Percentiles rank a stretch among this genome's conserved stretches.
Evolutionary conservation across 2,888 invertebrate genomes (phyloP).

Genomic region (Aporophyla nigra): DNA sequence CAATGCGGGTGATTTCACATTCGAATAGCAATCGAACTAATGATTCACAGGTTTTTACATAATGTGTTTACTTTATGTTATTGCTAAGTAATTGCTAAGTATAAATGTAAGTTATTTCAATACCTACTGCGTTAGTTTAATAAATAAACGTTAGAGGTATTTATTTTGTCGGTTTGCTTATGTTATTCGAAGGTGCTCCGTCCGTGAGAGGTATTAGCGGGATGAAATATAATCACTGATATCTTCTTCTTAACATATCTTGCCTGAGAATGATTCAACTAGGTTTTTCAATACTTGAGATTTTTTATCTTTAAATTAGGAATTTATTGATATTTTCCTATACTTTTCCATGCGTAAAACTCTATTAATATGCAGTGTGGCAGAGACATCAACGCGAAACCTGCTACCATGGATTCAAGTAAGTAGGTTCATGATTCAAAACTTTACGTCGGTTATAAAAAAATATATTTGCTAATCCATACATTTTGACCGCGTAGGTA

Average conservation of each 20-base stretch:
- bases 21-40: constrained; percentile 26
- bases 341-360: neutral
- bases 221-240: neutral
- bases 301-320: neutral
- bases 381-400: too few species aligned
- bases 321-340: neutral
- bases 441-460: too few species aligned
- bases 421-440: too few species aligned
- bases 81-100: constrained; percentile 31
- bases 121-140: constrained; percentile 13
- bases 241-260: constrained; percentile 4
- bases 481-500: too few species aligned
- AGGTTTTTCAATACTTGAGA: constrained; percentile 1
- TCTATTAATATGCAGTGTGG: neutral
- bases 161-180: constrained; percentile 16
- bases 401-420: too few species aligned
- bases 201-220: neutral
- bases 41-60: constrained; percentile 48
- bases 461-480: too few species aligned
- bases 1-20: constrained; percentile 58
- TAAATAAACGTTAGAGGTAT: constrained; percentile 10
- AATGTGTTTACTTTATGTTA: constrained; percentile 34
- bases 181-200: neutral
- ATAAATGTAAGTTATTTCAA: constrained; percentile 22
- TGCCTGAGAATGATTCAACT: constrained; percentile 11